These are phyloP conservation scores for Gerris buenoi DNA, from an alignment of 1,140 invertebrate species.

Conservation along the genomic window DNA sequence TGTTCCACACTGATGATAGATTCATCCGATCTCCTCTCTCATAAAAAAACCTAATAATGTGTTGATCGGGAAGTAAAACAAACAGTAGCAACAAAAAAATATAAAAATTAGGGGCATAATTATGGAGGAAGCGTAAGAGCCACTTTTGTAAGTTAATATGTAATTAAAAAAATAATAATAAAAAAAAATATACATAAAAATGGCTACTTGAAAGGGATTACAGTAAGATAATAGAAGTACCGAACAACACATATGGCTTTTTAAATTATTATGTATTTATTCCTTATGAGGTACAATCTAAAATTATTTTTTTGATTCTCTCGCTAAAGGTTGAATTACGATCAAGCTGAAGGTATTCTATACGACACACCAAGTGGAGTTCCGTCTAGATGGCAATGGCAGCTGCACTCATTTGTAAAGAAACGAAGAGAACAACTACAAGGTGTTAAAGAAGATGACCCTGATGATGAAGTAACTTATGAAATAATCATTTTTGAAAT, in stretches of 20 bases:
- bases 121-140: too few species aligned
- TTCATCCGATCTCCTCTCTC: too few species aligned
- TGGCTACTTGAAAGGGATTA: not conserved
- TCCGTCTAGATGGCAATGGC: constrained; percentile 9
- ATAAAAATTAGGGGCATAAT: too few species aligned
- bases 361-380: not conserved
- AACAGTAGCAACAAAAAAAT: too few species aligned
- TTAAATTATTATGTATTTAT: not conserved
- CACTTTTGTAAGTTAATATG: too few species aligned
- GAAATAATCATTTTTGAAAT: too few species aligned
- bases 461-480: not conserved
- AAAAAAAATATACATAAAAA: too few species aligned
- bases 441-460: not conserved
- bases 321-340: constrained; percentile 7
- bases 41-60: too few species aligned
- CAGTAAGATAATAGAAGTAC: not conserved
- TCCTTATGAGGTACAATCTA: not conserved
- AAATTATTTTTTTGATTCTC: not conserved
- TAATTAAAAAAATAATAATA: too few species aligned
- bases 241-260: not conserved
- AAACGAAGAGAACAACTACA: constrained; percentile 5
- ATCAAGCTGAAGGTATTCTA: constrained; percentile 9
- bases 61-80: too few species aligned
- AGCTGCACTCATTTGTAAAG: not conserved
- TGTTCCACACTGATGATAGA: too few species aligned